These are phyloP conservation scores for Pyxicephalus adspersus DNA, from an alignment of 2,113 vertebrate species.

Conservation along the genomic window DNA sequence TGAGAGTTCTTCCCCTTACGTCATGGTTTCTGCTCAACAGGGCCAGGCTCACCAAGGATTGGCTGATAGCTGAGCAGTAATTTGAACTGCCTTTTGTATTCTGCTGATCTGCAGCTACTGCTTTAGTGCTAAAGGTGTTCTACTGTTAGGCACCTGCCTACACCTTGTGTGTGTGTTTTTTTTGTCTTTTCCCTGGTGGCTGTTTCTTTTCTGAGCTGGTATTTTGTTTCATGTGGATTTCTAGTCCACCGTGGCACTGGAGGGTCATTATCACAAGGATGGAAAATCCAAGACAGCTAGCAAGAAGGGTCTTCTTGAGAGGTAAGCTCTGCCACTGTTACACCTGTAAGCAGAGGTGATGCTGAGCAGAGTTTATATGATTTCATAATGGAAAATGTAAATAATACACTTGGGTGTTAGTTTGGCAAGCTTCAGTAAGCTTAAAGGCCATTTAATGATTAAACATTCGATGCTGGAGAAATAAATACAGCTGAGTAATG, in stretches of 20 bases:
- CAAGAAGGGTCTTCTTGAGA: neutral
- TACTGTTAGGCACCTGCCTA: conserved; percentile 72
- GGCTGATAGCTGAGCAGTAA: conserved; percentile 75
- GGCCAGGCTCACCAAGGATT: conserved; percentile 68
- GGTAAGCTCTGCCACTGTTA: conserved; percentile 10
- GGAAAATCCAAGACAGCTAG: neutral
- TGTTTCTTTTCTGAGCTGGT: neutral
- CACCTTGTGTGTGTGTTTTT: neutral
- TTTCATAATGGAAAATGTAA: neutral
- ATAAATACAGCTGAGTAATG: too few relatives aligned
- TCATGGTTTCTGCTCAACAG: conserved; percentile 68
- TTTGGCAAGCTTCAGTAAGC: too few relatives aligned
- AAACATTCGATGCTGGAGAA: too few relatives aligned
- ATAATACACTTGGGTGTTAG: too few relatives aligned
- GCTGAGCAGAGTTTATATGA: neutral
- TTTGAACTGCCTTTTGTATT: conserved; percentile 69
- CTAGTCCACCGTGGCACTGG: conserved; percentile 5
- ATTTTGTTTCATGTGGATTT: neutral
- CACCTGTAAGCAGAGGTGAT: conserved; percentile 5
- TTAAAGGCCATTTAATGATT: too few relatives aligned
- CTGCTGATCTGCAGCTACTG: conserved; percentile 56
- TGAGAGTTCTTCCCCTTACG: conserved; percentile 60
- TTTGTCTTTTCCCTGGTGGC: conserved; percentile 18
- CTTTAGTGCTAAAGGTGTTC: conserved; percentile 61
- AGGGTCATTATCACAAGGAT: neutral